Conservation (phyloP, 2,888 invertebrate species). For the Glomeris marginata region DNA sequence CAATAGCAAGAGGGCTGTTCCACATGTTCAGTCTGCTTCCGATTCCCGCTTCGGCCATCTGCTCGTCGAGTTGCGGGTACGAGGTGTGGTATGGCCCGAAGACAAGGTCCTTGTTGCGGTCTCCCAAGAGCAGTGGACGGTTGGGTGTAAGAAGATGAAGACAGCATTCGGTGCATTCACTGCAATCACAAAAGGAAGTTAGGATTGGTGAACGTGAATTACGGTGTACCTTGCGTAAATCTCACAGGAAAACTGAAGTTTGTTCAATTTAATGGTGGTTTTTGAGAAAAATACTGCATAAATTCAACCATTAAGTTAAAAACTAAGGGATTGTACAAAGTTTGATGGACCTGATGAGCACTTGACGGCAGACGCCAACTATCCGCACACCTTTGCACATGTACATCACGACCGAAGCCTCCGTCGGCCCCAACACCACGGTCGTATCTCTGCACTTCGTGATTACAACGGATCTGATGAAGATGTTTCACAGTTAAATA, state of each 20-base stretch:
- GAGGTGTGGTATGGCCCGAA: slow-evolving; percentile 32
- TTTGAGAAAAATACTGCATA: no score
- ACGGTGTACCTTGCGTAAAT: no score
- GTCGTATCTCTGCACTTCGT: slow-evolving; percentile 29
- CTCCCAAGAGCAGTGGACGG: slow-evolving; percentile 29
- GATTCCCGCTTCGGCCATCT: slow-evolving; percentile 28
- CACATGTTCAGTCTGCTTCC: slow-evolving; percentile 28
- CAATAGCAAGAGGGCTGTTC: slow-evolving; percentile 29
- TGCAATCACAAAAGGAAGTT: no score
- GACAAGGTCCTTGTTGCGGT: slow-evolving; percentile 25
- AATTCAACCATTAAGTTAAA: no score
- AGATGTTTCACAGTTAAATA: no score
- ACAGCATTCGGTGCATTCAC: slow-evolving; percentile 28
- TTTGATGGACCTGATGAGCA: slow-evolving; percentile 21
- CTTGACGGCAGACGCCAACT: slow-evolving; percentile 27
- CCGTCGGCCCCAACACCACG: slow-evolving; percentile 32
- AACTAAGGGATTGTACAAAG: no score
- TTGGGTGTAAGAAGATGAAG: slow-evolving; percentile 31
- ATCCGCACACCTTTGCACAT: slow-evolving; percentile 31
- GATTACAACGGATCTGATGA: slow-evolving; percentile 18
- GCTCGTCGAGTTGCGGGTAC: slow-evolving; percentile 30
- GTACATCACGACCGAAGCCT: slow-evolving; percentile 28
- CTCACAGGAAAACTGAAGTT: no score
- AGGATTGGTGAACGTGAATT: no score
- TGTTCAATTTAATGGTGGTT: no score